phyloP scores from a whole-genome alignment of 2,888 invertebrate genomes.

The Kryphioiulus occultus region DNA sequence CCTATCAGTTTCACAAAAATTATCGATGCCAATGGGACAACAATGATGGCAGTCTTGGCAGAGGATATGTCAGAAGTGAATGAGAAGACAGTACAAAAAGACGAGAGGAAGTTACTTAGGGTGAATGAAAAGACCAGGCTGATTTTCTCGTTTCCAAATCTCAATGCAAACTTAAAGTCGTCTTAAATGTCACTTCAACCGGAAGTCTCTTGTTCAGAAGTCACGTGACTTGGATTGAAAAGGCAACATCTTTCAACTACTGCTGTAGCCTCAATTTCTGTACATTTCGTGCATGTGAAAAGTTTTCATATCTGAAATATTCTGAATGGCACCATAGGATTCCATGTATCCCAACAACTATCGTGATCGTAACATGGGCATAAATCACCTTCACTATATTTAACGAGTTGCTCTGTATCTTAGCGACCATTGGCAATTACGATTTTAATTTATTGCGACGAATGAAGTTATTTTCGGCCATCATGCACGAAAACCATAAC shows the following conservation, averaged over 20 bases:
- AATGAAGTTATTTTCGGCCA: background rate
- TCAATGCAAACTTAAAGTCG: background rate
- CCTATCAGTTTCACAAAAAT: background rate
- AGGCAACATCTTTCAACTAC: background rate
- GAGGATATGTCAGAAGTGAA: background rate
- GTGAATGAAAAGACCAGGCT: background rate
- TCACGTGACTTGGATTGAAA: background rate
- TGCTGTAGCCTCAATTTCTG: too few species aligned
- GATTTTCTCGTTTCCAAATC: background rate
- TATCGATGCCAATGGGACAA: background rate
- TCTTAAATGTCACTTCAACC: background rate
- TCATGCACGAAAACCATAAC: background rate
- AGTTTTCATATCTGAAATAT: background rate
- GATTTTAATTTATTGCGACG: background rate
- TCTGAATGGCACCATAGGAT: background rate
- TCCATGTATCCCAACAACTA: background rate
- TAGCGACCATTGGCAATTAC: background rate
- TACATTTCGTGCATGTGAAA: background rate
- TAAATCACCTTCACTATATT: background rate
- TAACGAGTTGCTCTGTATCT: background rate
- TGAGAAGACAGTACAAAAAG: background rate
- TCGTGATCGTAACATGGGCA: background rate
- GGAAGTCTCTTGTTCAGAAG: slow-evolving; percentile 15
- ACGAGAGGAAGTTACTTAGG: slow-evolving; percentile 26
- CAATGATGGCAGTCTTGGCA: background rate